Evolutionary conservation across 2,888 invertebrate genomes (phyloP), one percentile per base, ranked within the genome.

Genomic region (Dasypolia templi): DNA sequence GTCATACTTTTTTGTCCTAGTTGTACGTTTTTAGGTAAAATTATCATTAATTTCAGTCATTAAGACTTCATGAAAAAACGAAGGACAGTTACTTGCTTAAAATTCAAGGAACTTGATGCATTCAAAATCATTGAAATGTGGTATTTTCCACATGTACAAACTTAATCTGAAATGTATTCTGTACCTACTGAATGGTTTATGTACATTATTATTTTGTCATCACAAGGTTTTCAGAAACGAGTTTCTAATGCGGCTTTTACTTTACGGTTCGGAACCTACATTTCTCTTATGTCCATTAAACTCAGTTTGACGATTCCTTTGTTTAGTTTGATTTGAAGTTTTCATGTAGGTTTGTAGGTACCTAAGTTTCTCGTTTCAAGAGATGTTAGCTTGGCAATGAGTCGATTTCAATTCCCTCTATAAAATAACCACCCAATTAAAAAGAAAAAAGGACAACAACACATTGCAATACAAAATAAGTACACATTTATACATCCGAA

Each of bases 181-280:
- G 5, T 61, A 29, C n/a, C n/a, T n/a, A n/a, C 19, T 81, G 81
- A 81, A 81, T 62, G 42, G 66, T 49, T 55, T 49, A 77, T 66
- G 66, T 39, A 49, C 22, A 44, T 81, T 77, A 75, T 19, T 59
- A 46, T 14, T 39, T 81, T 61, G 56, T 12, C 32, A 49, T 35
- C n/a, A 44, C 35, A 56, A 55, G 7, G 12, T 55, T n/a, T 58
- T 32, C 26, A 4, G 29, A 61, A 77, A 76, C 12, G 5, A 65
- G 11, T 75, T 64, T 61, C 12, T 61, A 7, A 61, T 81, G 53
- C 12, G 46, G 32, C 0, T 80, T 62, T 44, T 26, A 17, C 7
- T 19, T 26, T 26, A 35, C 12, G 35, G 46, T 66, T 3, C 42
- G 17, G 7, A 7, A 19, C 6, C 6, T 14, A 62, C 19, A 26